These are phyloP conservation scores for Pelobates cultripes DNA, from an alignment of 2,797 vertebrate species.

Conservation along the genomic window DNA sequence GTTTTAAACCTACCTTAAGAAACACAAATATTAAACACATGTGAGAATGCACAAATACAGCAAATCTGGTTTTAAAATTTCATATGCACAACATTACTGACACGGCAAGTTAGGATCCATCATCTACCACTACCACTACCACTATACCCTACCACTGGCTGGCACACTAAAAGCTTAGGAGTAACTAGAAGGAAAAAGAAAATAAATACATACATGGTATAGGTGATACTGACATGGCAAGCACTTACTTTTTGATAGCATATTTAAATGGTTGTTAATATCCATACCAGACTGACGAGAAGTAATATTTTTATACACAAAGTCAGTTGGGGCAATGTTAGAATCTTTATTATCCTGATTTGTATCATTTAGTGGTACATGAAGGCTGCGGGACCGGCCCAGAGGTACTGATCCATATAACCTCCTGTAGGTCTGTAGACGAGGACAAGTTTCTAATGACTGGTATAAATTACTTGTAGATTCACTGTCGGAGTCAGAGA, in stretches of 20 bases:
- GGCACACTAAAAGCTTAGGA: no score
- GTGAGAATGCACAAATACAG: no score
- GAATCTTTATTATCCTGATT: not conserved
- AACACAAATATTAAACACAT: no score
- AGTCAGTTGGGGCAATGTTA: not conserved
- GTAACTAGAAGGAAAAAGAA: no score
- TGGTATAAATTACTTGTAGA: not conserved
- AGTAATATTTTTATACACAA: not conserved
- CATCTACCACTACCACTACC: no score
- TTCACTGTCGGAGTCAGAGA: slow-evolving; percentile 50
- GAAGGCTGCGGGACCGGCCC: slow-evolving; percentile 41
- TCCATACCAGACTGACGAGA: slow-evolving; percentile 11
- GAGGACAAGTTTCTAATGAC: not conserved
- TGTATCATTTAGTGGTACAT: not conserved
- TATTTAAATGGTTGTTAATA: slow-evolving; percentile 6
- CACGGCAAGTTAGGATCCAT: no score
- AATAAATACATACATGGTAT: no score
- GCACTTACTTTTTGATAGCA: slow-evolving; percentile 7
- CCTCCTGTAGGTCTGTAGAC: slow-evolving; percentile 32
- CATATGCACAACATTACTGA: no score
- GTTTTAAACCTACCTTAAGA: no score
- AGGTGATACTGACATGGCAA: no score
- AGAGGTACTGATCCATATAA: slow-evolving; percentile 25
- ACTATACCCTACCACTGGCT: no score
- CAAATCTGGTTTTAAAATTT: no score